Base-by-base conservation (phyloP, 2,797 vertebrate genomes). In the Enteromius mattozi region DNA sequence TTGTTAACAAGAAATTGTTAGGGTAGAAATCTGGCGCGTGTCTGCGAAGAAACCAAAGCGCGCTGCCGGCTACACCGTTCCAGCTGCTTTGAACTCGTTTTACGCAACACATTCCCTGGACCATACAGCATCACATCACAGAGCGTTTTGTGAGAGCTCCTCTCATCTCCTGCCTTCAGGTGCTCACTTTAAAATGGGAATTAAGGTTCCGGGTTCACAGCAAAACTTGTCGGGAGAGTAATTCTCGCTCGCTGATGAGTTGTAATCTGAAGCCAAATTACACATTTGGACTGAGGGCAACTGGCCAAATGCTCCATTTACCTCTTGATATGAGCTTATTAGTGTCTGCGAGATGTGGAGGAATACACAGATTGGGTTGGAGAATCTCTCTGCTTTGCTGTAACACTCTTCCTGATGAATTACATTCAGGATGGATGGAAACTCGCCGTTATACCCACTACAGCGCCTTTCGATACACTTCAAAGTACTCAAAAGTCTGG, bases 71-170 rank as follows among this genome's bases (percentile, higher is more conserved):
- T 77, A 77, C 45, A 69, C 42, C 9, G 40, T 78, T 79, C 35
- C 2, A 47, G 75, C 82, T 24, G 77, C 72, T 71, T 83, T 85
- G 68, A 85, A 70, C 69, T 59, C 75, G 30, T 87, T 82, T 76
- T 74, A 24, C 33, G 21, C 30, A 63, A 80, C 45, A 59, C 7
- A 42, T 30, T 72, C 80, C 70, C 82, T 74, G 68, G 65, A 72
- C 71, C 49, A 78, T 81, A 84, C 72, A 68, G 33, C 61, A 40
- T 27, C 72, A 42, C 45, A 77, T 78, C 72, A 80, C 68, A 35
- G 45, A 76, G 14, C 33, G 0, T 56, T 83, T 63, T 78, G 71
- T 16, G 40, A 27, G 69, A 37, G 9, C 68, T 49, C 19, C 54
- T 45, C 69, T 72, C 65, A 80, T 81, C 81, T 83, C 45, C 19